phyloP scores from a whole-genome alignment of 2,113 vertebrate genomes.

The Protobothrops flavoviridis region DNA sequence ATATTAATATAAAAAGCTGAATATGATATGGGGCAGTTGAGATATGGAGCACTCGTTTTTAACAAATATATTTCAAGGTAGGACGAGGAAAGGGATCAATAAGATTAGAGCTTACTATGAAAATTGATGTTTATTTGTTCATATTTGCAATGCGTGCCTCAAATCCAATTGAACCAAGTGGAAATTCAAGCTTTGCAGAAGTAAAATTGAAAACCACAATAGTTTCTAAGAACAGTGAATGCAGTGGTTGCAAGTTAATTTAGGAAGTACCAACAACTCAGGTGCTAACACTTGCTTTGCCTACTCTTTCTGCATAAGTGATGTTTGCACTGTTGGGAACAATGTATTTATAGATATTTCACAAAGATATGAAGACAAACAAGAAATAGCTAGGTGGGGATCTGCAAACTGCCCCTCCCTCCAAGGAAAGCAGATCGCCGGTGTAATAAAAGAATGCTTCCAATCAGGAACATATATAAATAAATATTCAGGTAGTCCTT shows the following conservation, averaged over 20 bases:
- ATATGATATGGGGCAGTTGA: not conserved
- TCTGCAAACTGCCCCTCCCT: not conserved
- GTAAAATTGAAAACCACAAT: not conserved
- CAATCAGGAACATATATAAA: not conserved
- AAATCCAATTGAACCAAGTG: not conserved
- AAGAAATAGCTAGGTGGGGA: not conserved
- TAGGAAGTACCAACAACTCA: not conserved
- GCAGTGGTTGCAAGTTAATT: not conserved
- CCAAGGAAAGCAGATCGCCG: not conserved
- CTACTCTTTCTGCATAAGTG: not conserved
- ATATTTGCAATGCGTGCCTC: not conserved
- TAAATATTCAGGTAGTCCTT: not conserved
- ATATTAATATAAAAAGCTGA: not conserved
- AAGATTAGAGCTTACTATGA: not conserved
- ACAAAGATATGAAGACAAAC: not conserved
- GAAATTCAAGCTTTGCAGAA: not conserved
- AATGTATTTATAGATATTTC: not conserved
- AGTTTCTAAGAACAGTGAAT: not conserved
- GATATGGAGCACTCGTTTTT: not conserved
- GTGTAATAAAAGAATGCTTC: not conserved
- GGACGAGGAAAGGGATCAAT: not conserved
- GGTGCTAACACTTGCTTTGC: not conserved
- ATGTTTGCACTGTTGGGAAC: not conserved
- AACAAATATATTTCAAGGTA: not conserved
- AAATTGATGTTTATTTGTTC: not conserved